A percentile compares a stretch with the other conserved stretches of the same genome.
Evolutionary conservation across 2,113 vertebrate genomes (phyloP).

Genomic region (Oryzias curvinotus): DNA sequence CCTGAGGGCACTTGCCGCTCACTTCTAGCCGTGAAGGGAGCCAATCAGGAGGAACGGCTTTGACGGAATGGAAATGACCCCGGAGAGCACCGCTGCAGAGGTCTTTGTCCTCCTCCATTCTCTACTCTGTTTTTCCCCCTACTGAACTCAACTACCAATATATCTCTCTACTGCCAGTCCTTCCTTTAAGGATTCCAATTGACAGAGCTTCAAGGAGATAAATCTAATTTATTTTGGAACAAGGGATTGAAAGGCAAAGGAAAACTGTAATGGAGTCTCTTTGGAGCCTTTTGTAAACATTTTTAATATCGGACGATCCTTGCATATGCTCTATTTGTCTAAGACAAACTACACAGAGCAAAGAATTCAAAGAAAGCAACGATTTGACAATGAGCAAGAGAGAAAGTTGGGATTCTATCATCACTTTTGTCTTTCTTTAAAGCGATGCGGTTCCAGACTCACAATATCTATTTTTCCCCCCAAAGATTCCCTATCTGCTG

Average conservation of each 20-base stretch:
- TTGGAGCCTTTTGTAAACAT: conserved; percentile 27
- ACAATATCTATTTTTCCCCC: conserved; percentile 15
- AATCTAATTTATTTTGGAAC: conserved; percentile 66
- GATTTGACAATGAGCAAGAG: conserved; percentile 11
- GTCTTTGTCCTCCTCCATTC: conserved; percentile 61
- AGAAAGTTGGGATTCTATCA: conserved; percentile 27
- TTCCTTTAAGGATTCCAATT: conserved; percentile 46
- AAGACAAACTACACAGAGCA: conserved; percentile 21
- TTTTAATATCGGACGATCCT: conserved; percentile 17
- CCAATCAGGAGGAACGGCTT: conserved; percentile 68
- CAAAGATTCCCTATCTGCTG: conserved; percentile 18
- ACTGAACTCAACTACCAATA: conserved; percentile 56
- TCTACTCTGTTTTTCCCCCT: conserved; percentile 27
- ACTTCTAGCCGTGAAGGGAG: conserved; percentile 63
- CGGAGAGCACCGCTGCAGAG: conserved; percentile 44
- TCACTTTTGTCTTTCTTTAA: conserved; percentile 38
- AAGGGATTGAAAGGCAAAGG: conserved; percentile 28
- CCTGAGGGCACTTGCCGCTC: conserved; percentile 32
- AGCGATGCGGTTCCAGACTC: conserved; percentile 15
- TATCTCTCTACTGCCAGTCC: conserved; percentile 26
- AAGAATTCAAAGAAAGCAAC: conserved; percentile 8
- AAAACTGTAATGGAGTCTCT: conserved; percentile 33
- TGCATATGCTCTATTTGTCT: conserved; percentile 15
- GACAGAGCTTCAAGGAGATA: conserved; percentile 43
- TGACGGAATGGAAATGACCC: conserved; percentile 66